Evolutionary conservation across 2,113 vertebrate genomes (phyloP).

Genomic region (Zosterops lateralis): DNA sequence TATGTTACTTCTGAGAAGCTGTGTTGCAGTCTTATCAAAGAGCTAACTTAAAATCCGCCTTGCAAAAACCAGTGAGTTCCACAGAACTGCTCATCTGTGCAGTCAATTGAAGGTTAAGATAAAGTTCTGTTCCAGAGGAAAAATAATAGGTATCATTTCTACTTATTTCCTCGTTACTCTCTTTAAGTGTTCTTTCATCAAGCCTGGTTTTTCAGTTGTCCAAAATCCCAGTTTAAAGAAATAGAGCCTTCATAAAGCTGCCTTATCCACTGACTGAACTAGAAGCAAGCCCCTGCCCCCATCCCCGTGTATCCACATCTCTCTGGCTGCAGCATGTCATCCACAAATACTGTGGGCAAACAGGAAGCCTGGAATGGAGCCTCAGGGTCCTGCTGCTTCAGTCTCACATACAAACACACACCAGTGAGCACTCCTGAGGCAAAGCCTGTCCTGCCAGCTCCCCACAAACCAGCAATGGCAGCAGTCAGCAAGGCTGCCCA

Average conservation of each 20-base stretch:
- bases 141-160: accelerated
- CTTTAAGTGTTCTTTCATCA: neutral
- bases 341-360: neutral
- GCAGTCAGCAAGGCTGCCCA: neutral
- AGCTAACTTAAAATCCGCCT: neutral
- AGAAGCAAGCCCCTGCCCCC: neutral
- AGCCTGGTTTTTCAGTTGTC: neutral
- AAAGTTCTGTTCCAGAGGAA: neutral
- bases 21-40: neutral
- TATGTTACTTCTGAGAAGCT: neutral
- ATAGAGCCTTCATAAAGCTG: neutral
- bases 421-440: accelerated
- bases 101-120: neutral
- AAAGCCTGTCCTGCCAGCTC: neutral
- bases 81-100: neutral
- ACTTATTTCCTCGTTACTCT: neutral
- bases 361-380: neutral
- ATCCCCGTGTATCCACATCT: neutral
- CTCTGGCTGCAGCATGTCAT: neutral
- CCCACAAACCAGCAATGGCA: neutral
- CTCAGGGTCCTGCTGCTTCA: neutral
- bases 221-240: neutral
- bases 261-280: neutral
- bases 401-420: neutral
- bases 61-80: neutral